These are phyloP conservation scores for Selene dorsalis DNA, from an alignment of 2,797 vertebrate genomes.

Conservation along the genomic window DNA sequence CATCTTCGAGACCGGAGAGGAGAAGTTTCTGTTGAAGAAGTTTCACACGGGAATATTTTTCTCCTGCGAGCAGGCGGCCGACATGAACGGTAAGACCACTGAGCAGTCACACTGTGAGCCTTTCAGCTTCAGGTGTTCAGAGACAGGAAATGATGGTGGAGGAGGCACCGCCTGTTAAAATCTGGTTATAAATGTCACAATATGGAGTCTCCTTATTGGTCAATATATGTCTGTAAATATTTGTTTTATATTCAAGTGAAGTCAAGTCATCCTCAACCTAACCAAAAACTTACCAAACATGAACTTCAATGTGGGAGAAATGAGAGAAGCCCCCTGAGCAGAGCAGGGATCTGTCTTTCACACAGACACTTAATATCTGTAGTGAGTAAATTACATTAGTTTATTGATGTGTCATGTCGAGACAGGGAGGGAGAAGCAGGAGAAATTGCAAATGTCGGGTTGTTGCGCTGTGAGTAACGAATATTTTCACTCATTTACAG, in stretches of 20 bases:
- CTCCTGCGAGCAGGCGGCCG: conserved; percentile 88
- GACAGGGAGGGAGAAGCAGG: background rate
- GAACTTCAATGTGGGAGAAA: background rate
- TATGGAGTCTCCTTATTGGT: background rate
- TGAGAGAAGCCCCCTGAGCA: background rate
- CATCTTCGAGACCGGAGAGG: conserved; percentile 90
- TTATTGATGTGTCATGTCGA: background rate
- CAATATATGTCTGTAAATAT: background rate
- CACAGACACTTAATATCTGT: background rate
- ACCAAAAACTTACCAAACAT: background rate
- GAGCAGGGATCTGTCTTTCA: background rate
- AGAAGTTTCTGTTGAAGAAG: conserved; percentile 87
- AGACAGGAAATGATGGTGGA: conserved; percentile 43
- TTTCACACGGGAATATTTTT: conserved; percentile 92
- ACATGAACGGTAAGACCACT: conserved; percentile 84
- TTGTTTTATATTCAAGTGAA: background rate
- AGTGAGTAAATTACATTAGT: background rate
- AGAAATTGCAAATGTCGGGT: background rate
- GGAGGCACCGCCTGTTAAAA: background rate
- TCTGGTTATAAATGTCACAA: background rate
- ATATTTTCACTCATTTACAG: background rate
- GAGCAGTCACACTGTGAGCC: background rate
- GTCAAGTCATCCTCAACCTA: background rate
- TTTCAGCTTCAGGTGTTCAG: background rate
- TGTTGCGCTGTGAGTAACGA: background rate